Evolutionary conservation across 64 coral and sea anemone species (phyloP), one percentile per base, ranked within the genome.

Genomic region (Acropora tenuis): DNA sequence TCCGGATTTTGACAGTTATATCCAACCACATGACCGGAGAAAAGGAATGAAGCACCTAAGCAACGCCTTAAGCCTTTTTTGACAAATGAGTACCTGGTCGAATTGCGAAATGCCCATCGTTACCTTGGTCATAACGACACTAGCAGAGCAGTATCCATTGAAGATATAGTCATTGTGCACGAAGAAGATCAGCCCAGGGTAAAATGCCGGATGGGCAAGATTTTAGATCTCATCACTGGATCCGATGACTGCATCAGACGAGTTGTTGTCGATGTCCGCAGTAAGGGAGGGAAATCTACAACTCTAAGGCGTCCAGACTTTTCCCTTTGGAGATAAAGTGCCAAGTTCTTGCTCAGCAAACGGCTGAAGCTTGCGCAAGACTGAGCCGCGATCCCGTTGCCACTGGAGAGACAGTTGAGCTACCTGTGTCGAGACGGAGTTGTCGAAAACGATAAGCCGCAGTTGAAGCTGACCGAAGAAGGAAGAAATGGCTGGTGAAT

Each of bases 321-420:
- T 63, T 57, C 49, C 86, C 73, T 17, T 60, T 77, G 3, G 86
- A 88, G 15, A 58, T 88, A 11, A 6, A 53, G 20, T 50, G 84
- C 30, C 6, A 59, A 42, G 53, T 59, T 80, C 50, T 20, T 61
- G 50, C 10, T 5, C 53, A 9, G 30, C 2, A 41, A 60, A 13
- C 9, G 48, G 19, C 50, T 30, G 53, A 13, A 80, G 8, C 19
- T 3, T 13, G n/a, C 50, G 41, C 20, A 59, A 59, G 50, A 57
- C n/a, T 3, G 30, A 41, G 60, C 2, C 78, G 50, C 42, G 20
- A 80, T 40, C 50, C 78, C 19, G 7, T 60, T 41, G 30, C 8
- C 20, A 80, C 5, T 61, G 30, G 17, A 59, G 20, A 1, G 78
- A 43, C 0, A 60, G 6, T 15, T 80, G 78, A 80, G 30, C 78